Base-by-base conservation (phyloP, 2,797 vertebrate species). In the Capromys pilorides region DNA sequence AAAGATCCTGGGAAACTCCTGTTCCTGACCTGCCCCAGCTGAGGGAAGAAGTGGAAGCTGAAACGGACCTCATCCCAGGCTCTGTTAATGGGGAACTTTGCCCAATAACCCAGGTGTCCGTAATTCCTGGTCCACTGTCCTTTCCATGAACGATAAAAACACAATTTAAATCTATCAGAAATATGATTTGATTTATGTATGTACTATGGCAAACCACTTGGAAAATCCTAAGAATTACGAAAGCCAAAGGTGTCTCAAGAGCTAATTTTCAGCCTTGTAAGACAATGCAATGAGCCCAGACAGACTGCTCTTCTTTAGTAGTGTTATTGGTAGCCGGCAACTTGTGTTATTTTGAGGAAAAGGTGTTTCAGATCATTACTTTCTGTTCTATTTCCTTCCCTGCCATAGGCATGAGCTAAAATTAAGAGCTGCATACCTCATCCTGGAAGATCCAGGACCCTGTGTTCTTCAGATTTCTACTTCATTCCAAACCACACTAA, bases 251-350 rank as follows among this genome's bases (percentile, higher is more conserved):
- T 41, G n/a, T 39, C 80, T 93, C 45, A 78, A 96, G 86, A 95
- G 81, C 84, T 51, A 81, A 93, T 96, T 94, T 89, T 92, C 59
- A 79, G 79, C 78, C 92, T 95, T 77, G 73, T 24, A 88, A 59
- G 78, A 92, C 96, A 96, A 93, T 51, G 31, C 83, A 91, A 73
- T 93, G 88, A 95, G 16, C 39, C 45, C 54, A 73, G 79, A n/a
- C 41, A 41, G 2, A 39, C 41, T 79, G 22, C 85, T 79, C 36
- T 51, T 54, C 71, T 71, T 49, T 54, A 62, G 31, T 45, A 49
- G 82, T 49, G 21, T 88, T 92, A 66, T 94, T 93, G 86, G 84
- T 64, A 86, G 88, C 88, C 75, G 77, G 75, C 49, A 62, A 36
- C 24, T 33, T n/a, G 2, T 39, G 57, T 86, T 91, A 87, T 86